Conservation (phyloP, 2,888 invertebrate genomes). For the Melieria omissa region DNA sequence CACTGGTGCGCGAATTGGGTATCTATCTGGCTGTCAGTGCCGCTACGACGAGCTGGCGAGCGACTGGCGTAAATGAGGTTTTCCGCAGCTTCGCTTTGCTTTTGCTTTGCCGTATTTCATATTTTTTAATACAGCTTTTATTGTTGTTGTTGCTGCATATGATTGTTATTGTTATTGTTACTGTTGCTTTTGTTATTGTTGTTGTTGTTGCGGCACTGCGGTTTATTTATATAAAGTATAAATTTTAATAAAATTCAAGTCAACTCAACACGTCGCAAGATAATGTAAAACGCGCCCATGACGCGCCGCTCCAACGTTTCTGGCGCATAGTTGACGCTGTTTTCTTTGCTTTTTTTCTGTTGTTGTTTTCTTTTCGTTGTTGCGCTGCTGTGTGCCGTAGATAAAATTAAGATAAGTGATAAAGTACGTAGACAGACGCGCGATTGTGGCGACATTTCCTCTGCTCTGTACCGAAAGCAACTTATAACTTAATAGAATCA, state of each 20-base stretch:
- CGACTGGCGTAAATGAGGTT: neutral
- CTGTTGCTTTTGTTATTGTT: neutral
- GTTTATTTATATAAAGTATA: constrained; percentile 9
- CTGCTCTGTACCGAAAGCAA: too few species aligned
- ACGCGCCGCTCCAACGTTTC: constrained; percentile 32
- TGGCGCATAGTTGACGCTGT: constrained; percentile 45
- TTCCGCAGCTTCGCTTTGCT: neutral
- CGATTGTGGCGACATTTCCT: too few species aligned
- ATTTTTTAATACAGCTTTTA: neutral
- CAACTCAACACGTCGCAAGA: neutral
- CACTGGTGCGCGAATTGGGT: too few species aligned
- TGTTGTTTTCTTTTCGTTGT: constrained; percentile 17
- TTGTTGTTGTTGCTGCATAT: neutral
- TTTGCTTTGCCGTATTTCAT: neutral
- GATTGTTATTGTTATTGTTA: neutral
- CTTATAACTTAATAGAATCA: too few species aligned
- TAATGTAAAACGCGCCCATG: constrained; percentile 3
- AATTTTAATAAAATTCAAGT: constrained; percentile 11
- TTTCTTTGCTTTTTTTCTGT: neutral
- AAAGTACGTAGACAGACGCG: constrained; percentile 9
- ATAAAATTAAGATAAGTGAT: constrained; percentile 35
- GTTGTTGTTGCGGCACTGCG: neutral
- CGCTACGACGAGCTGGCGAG: too few species aligned
- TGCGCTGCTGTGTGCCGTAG: neutral
- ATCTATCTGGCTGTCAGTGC: too few species aligned